These are phyloP conservation scores for Callyntrura sp. DNA, from an alignment of 2,888 invertebrate genomes.

Conservation along the genomic window DNA sequence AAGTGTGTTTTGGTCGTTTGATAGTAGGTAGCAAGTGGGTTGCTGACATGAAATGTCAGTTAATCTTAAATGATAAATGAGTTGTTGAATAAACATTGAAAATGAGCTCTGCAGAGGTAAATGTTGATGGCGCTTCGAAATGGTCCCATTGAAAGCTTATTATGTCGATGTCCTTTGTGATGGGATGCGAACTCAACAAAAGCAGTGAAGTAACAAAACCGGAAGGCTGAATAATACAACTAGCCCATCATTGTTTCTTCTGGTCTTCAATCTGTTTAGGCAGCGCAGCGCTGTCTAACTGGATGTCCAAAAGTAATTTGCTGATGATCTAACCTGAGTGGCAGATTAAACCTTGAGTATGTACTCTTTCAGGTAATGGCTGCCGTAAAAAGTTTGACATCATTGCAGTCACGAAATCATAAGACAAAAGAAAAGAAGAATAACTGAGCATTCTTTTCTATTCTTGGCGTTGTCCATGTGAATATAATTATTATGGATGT, in stretches of 20 bases:
- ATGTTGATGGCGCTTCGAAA: no score
- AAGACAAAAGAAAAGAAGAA: slow-evolving; percentile 12
- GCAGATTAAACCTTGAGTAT: slow-evolving; percentile 42
- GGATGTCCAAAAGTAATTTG: neutral
- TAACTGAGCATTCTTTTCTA: no score
- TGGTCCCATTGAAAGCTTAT: neutral
- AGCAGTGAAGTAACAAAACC: slow-evolving; percentile 37
- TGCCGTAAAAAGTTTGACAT: slow-evolving; percentile 39
- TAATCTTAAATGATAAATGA: no score
- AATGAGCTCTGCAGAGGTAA: no score
- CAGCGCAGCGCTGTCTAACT: neutral
- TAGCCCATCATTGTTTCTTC: neutral
- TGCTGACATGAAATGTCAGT: no score
- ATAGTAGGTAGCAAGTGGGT: no score
- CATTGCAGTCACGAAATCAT: slow-evolving; percentile 29
- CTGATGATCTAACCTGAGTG: neutral
- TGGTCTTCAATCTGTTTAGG: neutral
- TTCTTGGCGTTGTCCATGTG: slow-evolving; percentile 3
- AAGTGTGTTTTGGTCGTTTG: no score
- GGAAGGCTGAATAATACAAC: slow-evolving; percentile 44
- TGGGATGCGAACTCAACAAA: neutral
- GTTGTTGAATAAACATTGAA: no score
- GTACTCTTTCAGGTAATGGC: slow-evolving; percentile 7
- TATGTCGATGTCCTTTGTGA: neutral
- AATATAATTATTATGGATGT: neutral